Conservation (phyloP, 2,113 vertebrate genomes). For the Pardalotus punctatus region DNA sequence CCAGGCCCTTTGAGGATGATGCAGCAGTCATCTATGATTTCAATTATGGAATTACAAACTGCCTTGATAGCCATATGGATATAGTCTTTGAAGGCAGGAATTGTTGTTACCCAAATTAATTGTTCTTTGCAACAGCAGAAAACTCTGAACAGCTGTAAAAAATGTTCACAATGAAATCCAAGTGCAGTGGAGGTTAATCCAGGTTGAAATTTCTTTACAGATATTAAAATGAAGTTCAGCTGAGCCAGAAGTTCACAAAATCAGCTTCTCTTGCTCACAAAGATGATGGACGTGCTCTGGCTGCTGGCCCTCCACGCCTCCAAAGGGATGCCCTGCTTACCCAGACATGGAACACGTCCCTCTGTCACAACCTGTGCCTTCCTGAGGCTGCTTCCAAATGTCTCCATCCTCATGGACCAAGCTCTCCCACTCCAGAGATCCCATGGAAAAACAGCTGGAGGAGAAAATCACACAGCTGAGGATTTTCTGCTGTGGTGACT, state of each 20-base stretch:
- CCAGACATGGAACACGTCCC: fast-evolving
- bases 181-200: not conserved
- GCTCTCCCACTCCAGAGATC: not conserved
- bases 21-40: not conserved
- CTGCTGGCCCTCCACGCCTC: not conserved
- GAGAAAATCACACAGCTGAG: not conserved
- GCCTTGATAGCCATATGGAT: not conserved
- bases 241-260: not conserved
- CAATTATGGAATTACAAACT: not conserved
- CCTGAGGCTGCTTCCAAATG: not conserved
- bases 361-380: not conserved
- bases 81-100: not conserved
- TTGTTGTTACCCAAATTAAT: constrained; percentile 19
- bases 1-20: not conserved
- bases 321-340: not conserved
- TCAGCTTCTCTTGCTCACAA: not conserved
- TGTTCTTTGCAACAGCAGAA: constrained; percentile 5
- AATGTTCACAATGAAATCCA: not conserved
- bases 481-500: not conserved
- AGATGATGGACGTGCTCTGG: not conserved
- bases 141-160: constrained; percentile 31
- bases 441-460: not conserved
- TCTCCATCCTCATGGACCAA: not conserved
- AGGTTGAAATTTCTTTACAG: not conserved
- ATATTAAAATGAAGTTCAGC: not conserved